Percentiles rank a stretch among this genome's conserved stretches.
Evolutionary conservation across 2,113 vertebrate species (phyloP).

Genomic region (Solenodon paradoxus): DNA sequence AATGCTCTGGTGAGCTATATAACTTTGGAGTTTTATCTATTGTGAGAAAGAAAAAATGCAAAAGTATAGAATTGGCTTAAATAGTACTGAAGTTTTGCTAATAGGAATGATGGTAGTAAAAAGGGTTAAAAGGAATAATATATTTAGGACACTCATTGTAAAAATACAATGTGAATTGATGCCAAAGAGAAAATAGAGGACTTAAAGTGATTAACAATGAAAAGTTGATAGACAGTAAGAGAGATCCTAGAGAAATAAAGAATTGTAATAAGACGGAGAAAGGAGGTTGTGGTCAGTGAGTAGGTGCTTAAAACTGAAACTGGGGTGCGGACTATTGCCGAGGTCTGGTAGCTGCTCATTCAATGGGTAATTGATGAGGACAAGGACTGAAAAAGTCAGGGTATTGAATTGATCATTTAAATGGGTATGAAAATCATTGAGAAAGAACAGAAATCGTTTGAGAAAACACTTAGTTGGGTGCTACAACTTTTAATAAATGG

Average conservation of each 20-base stretch:
- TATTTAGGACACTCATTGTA: background rate
- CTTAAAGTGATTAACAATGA: background rate
- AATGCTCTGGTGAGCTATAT: background rate
- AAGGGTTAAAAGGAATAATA: fast-evolving
- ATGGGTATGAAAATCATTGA: background rate
- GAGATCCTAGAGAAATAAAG: background rate
- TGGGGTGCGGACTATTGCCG: background rate
- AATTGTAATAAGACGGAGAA: background rate
- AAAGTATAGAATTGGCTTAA: background rate
- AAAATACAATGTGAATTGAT: background rate
- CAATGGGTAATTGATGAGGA: background rate
- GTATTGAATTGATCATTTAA: background rate
- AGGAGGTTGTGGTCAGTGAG: background rate
- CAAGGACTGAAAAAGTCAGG: background rate
- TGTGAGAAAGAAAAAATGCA: background rate
- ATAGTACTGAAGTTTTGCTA: background rate
- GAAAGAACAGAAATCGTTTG: background rate
- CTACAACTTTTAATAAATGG: background rate
- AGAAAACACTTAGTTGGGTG: background rate
- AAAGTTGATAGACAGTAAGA: background rate
- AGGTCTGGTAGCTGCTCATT: background rate
- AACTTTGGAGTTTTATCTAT: background rate
- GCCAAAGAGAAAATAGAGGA: background rate
- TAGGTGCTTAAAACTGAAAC: background rate
- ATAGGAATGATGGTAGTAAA: background rate